Base-by-base conservation (phyloP, 64 coral and sea anemone genomes). In the Dendronephthya gigantea region DNA sequence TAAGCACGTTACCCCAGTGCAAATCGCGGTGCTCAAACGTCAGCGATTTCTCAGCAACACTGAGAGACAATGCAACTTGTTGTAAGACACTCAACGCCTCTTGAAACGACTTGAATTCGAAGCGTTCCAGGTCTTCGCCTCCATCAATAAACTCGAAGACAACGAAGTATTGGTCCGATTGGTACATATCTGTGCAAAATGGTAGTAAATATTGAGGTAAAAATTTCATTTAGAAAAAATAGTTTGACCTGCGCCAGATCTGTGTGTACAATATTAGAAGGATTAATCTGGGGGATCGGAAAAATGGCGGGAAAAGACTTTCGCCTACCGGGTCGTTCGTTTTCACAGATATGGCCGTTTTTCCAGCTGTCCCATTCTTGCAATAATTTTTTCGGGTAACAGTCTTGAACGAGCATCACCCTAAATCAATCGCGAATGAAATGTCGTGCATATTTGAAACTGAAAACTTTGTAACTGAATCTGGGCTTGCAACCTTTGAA, bases 1-100 rank as follows among this genome's bases (percentile, higher is more conserved):
- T 97, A 58, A 97, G 84, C 11, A 97, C 92, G 69, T 97, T 97
- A 9, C 94, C 94, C 94, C 94, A 97, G 55, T 97, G 94, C 14
- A 97, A 52, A 75, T 97, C 94, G 9, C 94, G 86, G 45, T 97
- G 94, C 74, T 97, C 94, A 87, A 97, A 97, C 17, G 91, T 83
- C 2, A 97, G 88, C 0, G 91, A 88, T 28, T 85, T 83, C 41
- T 97, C 94, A 23, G 94, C 94, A 3, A 97, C 84, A 7, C 92
- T 89, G 8, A 97, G 92, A 22, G 89, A 90, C 0, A 93, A 75
- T 0, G 90, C 82, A 22, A 86, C 89, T 41, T 97, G 94, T 4
- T 85, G 89, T 19, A 97, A 69, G 16, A 91, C 85, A 38, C 94
- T 97, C 33, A 90, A 25, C 9, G 94, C 94, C 68, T 97, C 94